These are phyloP conservation scores for Yponomeuta malinellus DNA, from an alignment of 2,888 invertebrate species.

Conservation along the genomic window DNA sequence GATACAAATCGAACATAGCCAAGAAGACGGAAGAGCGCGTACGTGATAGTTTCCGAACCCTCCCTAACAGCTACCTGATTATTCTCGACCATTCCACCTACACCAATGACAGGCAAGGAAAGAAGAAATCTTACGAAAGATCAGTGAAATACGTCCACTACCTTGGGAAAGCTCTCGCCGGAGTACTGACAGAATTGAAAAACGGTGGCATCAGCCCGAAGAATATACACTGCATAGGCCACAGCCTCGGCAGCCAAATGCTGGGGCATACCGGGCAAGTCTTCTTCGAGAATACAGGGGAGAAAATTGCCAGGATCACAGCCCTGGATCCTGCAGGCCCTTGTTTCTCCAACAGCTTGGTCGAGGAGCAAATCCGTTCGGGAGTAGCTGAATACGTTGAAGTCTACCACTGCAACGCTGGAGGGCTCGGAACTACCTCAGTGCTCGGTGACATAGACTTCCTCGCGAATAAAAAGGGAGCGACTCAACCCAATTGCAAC, in stretches of 20 bases:
- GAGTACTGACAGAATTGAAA: constrained; percentile 41
- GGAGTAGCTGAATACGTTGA: constrained; percentile 77
- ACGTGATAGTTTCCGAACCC: constrained; percentile 46
- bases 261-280: constrained; percentile 50
- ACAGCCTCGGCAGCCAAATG: constrained; percentile 62
- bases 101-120: constrained; percentile 50
- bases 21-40: constrained; percentile 51
- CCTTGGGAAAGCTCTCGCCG: constrained; percentile 53
- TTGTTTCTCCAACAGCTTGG: constrained; percentile 53
- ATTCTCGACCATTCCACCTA: constrained; percentile 64
- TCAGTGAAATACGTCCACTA: constrained; percentile 58
- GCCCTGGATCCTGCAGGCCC: constrained; percentile 67
- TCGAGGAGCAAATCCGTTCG: constrained; percentile 64
- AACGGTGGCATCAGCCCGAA: constrained; percentile 46
- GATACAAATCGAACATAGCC: constrained; percentile 57
- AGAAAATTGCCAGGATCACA: constrained; percentile 50
- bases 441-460: constrained; percentile 75
- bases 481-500: constrained; percentile 72
- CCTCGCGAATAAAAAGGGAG: constrained; percentile 76
- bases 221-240: constrained; percentile 59
- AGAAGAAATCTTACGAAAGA: constrained; percentile 55
- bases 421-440: constrained; percentile 63
- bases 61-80: constrained; percentile 56
- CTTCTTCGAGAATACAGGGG: constrained; percentile 41
- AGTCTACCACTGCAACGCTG: constrained; percentile 77